A percentile compares a stretch with the other conserved stretches of the same genome.
These are phyloP conservation scores for Cryptocheilus praepositus DNA, from an alignment of 2,888 invertebrate species.

Conservation along the genomic window DNA sequence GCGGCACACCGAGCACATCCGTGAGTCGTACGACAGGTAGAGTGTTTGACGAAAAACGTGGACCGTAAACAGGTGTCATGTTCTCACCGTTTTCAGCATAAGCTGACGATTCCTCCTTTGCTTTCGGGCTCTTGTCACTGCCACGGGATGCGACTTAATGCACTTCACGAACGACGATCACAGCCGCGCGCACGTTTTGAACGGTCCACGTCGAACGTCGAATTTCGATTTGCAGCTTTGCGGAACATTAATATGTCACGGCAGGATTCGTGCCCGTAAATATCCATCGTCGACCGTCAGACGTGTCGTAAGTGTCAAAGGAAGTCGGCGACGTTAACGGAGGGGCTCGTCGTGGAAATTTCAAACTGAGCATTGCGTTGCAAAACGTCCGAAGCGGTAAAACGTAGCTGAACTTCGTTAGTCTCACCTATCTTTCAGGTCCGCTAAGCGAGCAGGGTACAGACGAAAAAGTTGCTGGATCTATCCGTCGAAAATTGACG, in stretches of 20 bases:
- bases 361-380: no score
- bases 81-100: neutral
- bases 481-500: conserved; percentile 24
- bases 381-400: no score
- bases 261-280: no score
- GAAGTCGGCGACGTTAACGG: no score
- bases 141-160: no score
- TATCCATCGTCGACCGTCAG: no score
- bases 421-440: no score
- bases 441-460: no score
- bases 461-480: neutral
- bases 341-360: no score
- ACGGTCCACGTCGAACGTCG: neutral
- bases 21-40: conserved; percentile 7
- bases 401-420: no score
- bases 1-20: conserved; percentile 18
- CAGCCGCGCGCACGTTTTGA: neutral
- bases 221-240: neutral
- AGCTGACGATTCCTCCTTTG: neutral
- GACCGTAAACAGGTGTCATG: conserved; percentile 16
- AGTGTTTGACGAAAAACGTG: neutral
- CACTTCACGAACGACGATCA: neutral
- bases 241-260: no score
- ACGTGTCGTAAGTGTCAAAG: no score
- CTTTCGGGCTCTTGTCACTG: neutral